A percentile compares a stretch with the other conserved stretches of the same genome.
Evolutionary conservation across 2,888 invertebrate genomes (phyloP).

Genomic region (Shargacucullia verbasci): DNA sequence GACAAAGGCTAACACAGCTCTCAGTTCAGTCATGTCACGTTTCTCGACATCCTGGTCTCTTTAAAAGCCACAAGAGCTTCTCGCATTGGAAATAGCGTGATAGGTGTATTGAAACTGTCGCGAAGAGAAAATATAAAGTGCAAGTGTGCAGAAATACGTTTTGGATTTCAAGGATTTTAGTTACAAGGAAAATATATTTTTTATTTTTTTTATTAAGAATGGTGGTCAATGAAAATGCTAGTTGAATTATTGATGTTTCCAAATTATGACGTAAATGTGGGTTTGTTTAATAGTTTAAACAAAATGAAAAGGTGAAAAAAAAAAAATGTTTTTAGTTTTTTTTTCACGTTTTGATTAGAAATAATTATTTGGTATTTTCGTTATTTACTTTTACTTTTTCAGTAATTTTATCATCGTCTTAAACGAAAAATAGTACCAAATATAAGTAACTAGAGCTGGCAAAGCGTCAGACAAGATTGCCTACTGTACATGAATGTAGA

Average conservation of each 20-base stretch:
- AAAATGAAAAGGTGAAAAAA: too few relatives aligned
- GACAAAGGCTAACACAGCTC: slow-evolving; percentile 43
- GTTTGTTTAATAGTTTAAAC: too few relatives aligned
- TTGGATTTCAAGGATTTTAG: slow-evolving; percentile 16
- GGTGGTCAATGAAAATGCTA: slow-evolving; percentile 2
- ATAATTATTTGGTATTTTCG: too few relatives aligned
- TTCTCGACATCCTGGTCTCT: slow-evolving; percentile 25
- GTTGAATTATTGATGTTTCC: neutral
- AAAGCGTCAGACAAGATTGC: slow-evolving; percentile 5
- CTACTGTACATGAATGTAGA: slow-evolving; percentile 14
- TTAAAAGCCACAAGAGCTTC: slow-evolving; percentile 29
- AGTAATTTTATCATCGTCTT: too few relatives aligned
- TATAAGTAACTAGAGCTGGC: slow-evolving; percentile 33
- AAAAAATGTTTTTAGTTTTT: too few relatives aligned
- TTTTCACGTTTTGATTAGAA: too few relatives aligned
- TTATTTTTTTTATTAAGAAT: slow-evolving; percentile 30
- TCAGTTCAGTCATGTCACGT: slow-evolving; percentile 37
- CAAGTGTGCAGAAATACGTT: slow-evolving; percentile 35
- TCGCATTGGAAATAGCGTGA: slow-evolving; percentile 18
- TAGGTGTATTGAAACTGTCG: slow-evolving; percentile 42
- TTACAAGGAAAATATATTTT: slow-evolving; percentile 13
- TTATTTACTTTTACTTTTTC: too few relatives aligned
- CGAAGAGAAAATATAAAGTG: slow-evolving; percentile 35
- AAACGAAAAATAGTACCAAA: too few relatives aligned
- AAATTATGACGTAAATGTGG: too few relatives aligned